Percentiles rank a stretch among this genome's conserved stretches.
These are phyloP conservation scores for Clarias batrachus DNA, from an alignment of 2,113 vertebrate genomes.

Conservation along the genomic window DNA sequence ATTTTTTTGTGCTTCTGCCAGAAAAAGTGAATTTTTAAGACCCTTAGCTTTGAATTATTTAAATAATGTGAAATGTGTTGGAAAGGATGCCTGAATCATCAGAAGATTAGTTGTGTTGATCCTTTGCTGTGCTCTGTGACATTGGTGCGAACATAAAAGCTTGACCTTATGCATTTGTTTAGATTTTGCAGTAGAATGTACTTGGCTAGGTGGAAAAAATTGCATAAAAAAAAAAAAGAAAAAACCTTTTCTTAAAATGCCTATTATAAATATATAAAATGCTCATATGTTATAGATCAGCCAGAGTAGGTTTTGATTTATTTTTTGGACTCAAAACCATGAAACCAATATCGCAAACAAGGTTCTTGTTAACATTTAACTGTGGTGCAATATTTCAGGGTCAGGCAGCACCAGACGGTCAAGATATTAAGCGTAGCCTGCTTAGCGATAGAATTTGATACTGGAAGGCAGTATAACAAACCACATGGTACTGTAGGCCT, in stretches of 20 bases:
- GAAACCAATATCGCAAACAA: too few relatives aligned
- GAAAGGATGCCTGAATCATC: constrained; percentile 32
- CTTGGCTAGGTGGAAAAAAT: not conserved
- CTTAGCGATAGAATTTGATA: not conserved
- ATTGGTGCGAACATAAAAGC: constrained; percentile 25
- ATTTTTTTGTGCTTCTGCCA: constrained; percentile 23
- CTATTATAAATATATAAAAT: not conserved
- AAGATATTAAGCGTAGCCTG: too few relatives aligned
- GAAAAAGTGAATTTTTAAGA: constrained; percentile 19
- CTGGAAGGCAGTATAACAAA: not conserved
- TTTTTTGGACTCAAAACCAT: too few relatives aligned
- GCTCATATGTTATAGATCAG: not conserved
- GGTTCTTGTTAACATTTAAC: too few relatives aligned
- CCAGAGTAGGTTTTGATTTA: not conserved
- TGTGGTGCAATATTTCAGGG: too few relatives aligned
- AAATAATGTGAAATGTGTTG: constrained; percentile 22
- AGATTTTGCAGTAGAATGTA: not conserved
- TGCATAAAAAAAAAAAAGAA: not conserved
- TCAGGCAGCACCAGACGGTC: too few relatives aligned
- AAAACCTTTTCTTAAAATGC: not conserved
- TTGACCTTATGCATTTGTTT: constrained; percentile 5
- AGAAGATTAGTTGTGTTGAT: constrained; percentile 44
- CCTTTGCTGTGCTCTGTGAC: constrained; percentile 16
- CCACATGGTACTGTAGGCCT: too few relatives aligned
- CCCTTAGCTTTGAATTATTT: constrained; percentile 39